Evolutionary conservation across 1,140 invertebrate genomes (phyloP).

Genomic region (Trypoxylus dichotomus): DNA sequence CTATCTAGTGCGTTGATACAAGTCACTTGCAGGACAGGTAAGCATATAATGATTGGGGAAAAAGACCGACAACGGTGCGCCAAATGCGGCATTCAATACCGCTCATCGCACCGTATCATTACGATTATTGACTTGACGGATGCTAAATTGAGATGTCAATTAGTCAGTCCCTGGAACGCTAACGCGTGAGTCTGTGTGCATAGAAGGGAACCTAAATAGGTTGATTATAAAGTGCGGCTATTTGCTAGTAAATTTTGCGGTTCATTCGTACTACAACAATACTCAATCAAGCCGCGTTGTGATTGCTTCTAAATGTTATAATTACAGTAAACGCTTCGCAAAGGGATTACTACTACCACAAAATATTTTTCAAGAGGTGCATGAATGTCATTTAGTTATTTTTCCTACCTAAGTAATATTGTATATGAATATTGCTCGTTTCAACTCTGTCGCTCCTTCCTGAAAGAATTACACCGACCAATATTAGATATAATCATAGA

Average conservation of each 20-base stretch:
- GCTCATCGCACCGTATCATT: constrained; percentile 36
- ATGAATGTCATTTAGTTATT: background rate
- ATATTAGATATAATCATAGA: too few species aligned
- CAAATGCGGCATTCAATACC: constrained; percentile 33
- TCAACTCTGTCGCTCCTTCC: too few species aligned
- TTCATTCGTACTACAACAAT: constrained; percentile 33
- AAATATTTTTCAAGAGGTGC: background rate
- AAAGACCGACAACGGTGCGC: background rate
- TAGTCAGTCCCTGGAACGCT: constrained; percentile 25
- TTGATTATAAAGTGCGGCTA: constrained; percentile 35
- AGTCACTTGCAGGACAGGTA: constrained; percentile 27
- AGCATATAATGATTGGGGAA: background rate
- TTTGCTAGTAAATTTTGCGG: constrained; percentile 35
- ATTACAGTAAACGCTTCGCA: constrained; percentile 20
- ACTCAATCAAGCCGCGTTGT: constrained; percentile 32
- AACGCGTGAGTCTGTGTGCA: constrained; percentile 10
- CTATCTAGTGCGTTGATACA: background rate
- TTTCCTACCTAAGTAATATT: background rate
- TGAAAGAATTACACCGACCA: too few species aligned
- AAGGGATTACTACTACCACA: background rate
- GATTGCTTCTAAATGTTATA: constrained; percentile 31
- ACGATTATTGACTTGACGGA: constrained; percentile 36
- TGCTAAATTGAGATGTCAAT: constrained; percentile 37
- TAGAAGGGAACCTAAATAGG: constrained; percentile 31
- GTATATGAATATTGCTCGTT: too few species aligned